Evolutionary conservation across 2,797 vertebrate genomes (phyloP).

Genomic region (Petrocephalus schoutedeni): DNA sequence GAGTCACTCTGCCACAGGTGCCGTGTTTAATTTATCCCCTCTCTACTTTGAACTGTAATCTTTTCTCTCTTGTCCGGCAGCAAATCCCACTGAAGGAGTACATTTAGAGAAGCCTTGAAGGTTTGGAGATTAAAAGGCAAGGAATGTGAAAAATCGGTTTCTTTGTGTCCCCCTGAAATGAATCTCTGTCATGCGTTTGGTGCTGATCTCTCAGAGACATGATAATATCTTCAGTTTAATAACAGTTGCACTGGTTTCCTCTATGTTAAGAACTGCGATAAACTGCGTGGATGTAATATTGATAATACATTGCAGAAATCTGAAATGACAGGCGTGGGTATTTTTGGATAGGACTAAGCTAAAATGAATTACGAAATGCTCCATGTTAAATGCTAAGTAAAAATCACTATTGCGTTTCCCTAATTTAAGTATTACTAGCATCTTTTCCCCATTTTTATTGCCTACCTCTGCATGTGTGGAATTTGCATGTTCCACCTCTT

Average conservation of each 20-base stretch:
- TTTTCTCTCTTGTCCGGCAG: constrained; percentile 36
- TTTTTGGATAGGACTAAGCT: not conserved
- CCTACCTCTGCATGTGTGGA: not conserved
- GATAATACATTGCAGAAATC: not conserved
- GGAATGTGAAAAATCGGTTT: not conserved
- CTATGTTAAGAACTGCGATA: not conserved
- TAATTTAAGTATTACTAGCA: not conserved
- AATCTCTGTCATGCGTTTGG: not conserved
- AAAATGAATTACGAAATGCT: not conserved
- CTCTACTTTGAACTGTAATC: not conserved
- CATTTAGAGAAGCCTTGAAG: constrained; percentile 66
- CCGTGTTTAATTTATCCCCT: constrained; percentile 12
- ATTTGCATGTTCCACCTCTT: not conserved
- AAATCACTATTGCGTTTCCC: not conserved
- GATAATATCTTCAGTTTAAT: not conserved
- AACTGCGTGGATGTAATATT: not conserved
- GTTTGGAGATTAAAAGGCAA: constrained; percentile 63
- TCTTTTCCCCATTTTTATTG: not conserved
- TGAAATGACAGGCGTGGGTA: not conserved
- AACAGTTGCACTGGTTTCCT: not conserved
- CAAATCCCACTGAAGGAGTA: constrained; percentile 56
- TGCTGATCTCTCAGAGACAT: not conserved
- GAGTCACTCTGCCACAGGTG: not conserved
- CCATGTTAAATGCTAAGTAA: not conserved
- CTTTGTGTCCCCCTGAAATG: not conserved